Percentiles rank a stretch among this genome's conserved stretches.
These are phyloP conservation scores for Cheilosia impressa DNA, from an alignment of 2,888 invertebrate species.

Conservation along the genomic window DNA sequence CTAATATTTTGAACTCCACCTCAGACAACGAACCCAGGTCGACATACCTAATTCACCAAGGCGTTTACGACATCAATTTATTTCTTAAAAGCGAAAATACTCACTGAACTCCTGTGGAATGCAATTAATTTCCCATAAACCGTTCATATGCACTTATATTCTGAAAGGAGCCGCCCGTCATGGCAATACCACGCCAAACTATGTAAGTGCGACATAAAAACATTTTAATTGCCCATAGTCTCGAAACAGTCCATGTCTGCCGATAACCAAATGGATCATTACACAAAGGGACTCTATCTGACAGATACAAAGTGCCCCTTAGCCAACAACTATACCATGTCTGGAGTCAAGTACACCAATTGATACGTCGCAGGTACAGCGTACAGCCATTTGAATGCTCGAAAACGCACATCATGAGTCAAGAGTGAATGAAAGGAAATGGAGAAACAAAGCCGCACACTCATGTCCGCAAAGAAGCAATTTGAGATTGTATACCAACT, in stretches of 20 bases:
- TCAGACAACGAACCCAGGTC: background rate
- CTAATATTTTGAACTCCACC: background rate
- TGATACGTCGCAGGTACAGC: constrained; percentile 50
- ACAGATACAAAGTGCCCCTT: constrained; percentile 58
- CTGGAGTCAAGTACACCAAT: constrained; percentile 72
- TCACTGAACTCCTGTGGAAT: constrained; percentile 6
- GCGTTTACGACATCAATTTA: constrained; percentile 36
- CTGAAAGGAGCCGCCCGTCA: constrained; percentile 47
- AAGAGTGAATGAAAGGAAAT: constrained; percentile 22
- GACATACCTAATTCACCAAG: constrained; percentile 2
- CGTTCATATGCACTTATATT: constrained; percentile 25
- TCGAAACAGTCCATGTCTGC: constrained; percentile 25
- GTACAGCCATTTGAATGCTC: constrained; percentile 31
- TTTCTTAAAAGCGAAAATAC: constrained; percentile 8
- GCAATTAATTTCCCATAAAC: constrained; percentile 56
- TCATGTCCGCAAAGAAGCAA: constrained; percentile 37
- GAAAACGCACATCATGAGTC: constrained; percentile 2
- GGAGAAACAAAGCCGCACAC: constrained; percentile 25
- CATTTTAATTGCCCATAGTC: constrained; percentile 59
- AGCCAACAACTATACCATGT: constrained; percentile 26
- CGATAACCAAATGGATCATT: constrained; percentile 53
- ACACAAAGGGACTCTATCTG: constrained; percentile 55
- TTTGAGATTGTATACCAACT: constrained; percentile 14
- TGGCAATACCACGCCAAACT: too few relatives aligned
- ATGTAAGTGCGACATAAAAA: constrained; percentile 64